Evolutionary conservation across 2,113 vertebrate species (phyloP), one percentile per base, ranked within the genome.

Genomic region (Gymnocephalus cernua): DNA sequence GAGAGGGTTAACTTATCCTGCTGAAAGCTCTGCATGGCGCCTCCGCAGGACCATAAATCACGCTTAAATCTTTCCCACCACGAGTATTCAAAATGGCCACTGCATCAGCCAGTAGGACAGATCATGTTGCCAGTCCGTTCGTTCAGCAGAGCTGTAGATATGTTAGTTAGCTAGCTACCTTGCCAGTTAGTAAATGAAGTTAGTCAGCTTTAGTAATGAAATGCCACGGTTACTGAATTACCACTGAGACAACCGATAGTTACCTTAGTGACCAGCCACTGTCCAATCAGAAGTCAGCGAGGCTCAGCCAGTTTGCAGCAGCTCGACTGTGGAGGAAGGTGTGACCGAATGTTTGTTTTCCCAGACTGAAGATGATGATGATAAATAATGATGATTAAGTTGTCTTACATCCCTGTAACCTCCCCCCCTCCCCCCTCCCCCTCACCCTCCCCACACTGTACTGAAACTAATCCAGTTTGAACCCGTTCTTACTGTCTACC

Each of bases 201-300:
- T 67, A 82, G 79, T 70, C 0, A 3, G 56, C 13, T 77, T 87
- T 80, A 41, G 3, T 76, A 41, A 86, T 81, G 87, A 35, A 74
- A 84, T 1, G 66, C 80, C 80, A 90, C 44, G 29, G 68, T 84
- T 80, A 71, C 63, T 57, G 74, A 77, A 65, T 75, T 38, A 77
- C 71, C 82, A 75, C 72, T 8, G 70, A 78, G 71, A 89, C 68
- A 53, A 85, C 81, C 76, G 10, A 67, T 50, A 44, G 81, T 84
- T 89, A 88, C 87, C 80, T 87, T 86, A 68, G 91, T 59, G 93
- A 92, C 92, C 92, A 90, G 85, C 82, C 93, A 93, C 90, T 91
- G 93, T 94, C 90, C 82, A 89, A 85, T 88, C 88, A 89, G 86
- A 59, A 63, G 80, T 72, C 63, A 32, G 77, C 47, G 11, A 61